Evolutionary conservation across 2,888 invertebrate genomes (phyloP).

Genomic region (Archips xylosteana): DNA sequence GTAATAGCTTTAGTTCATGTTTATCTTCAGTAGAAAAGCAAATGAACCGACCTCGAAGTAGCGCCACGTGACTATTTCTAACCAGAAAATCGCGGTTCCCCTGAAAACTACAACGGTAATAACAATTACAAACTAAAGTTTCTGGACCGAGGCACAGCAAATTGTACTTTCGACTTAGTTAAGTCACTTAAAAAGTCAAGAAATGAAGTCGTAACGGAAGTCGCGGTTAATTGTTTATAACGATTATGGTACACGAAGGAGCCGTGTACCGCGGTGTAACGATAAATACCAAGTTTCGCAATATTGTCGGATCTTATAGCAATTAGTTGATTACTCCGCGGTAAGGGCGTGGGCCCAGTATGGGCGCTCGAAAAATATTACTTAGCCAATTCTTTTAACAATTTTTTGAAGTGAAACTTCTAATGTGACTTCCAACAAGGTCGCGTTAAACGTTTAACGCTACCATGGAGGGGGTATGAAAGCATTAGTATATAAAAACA

Average conservation of each 20-base stretch:
- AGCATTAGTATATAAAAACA: too few species aligned
- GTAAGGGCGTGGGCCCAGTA: not conserved
- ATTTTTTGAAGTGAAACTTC: too few species aligned
- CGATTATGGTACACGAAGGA: slow-evolving; percentile 21
- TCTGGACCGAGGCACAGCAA: not conserved
- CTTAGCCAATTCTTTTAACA: too few species aligned
- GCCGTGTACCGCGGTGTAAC: slow-evolving; percentile 16
- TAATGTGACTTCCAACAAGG: not conserved
- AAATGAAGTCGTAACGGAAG: slow-evolving; percentile 23
- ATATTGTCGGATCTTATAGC: slow-evolving; percentile 42
- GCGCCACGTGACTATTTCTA: not conserved
- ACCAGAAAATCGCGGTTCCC: not conserved
- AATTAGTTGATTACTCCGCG: slow-evolving; percentile 40
- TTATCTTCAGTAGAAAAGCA: not conserved
- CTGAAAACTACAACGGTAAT: slow-evolving; percentile 2
- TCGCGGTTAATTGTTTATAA: slow-evolving; percentile 33
- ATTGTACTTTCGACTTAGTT: not conserved
- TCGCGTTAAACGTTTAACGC: too few species aligned
- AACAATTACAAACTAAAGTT: slow-evolving; percentile 8
- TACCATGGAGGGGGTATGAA: too few species aligned
- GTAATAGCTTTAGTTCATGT: too few species aligned
- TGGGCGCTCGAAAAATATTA: not conserved
- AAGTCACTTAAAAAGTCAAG: slow-evolving; percentile 12
- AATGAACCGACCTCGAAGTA: not conserved
- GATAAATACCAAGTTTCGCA: slow-evolving; percentile 42